Percentiles rank a stretch among this genome's conserved stretches.
Conservation (phyloP, 2,113 vertebrate genomes). For the Pterocles orientalis region DNA sequence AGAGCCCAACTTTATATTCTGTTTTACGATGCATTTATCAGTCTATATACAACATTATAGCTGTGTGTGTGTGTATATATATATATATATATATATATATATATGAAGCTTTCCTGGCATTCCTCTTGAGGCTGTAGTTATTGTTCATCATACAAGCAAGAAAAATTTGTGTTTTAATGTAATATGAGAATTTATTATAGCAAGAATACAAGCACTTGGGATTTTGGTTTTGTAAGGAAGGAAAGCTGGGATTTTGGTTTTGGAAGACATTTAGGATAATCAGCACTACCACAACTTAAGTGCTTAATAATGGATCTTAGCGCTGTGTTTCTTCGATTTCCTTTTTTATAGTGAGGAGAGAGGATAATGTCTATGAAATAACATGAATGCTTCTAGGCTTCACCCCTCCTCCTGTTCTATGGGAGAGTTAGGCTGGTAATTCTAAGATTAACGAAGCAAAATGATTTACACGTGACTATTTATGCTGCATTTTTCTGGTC, state of each 20-base stretch:
- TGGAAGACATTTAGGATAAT: neutral
- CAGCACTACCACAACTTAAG: accelerated
- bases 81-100: too few relatives aligned
- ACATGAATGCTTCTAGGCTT: neutral
- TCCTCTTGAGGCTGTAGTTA: neutral
- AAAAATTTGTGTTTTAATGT: neutral
- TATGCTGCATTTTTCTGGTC: neutral
- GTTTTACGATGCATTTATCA: neutral
- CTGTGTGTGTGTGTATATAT: neutral
- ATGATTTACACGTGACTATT: neutral
- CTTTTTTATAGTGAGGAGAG: neutral
- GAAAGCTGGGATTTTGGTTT: neutral
- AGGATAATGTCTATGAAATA: neutral
- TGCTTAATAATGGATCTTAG: neutral
- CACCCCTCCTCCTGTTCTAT: neutral
- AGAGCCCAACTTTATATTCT: neutral
- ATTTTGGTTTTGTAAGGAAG: neutral
- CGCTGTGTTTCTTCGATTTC: neutral
- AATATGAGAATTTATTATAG: neutral
- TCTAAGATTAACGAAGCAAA: neutral
- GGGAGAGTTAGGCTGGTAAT: neutral
- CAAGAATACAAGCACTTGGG: neutral
- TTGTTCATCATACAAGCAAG: neutral
- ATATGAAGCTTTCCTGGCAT: neutral
- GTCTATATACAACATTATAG: neutral